Evolutionary conservation across 2,888 invertebrate genomes (phyloP), one percentile per base, ranked within the genome.

Genomic region (Andrena camellia): DNA sequence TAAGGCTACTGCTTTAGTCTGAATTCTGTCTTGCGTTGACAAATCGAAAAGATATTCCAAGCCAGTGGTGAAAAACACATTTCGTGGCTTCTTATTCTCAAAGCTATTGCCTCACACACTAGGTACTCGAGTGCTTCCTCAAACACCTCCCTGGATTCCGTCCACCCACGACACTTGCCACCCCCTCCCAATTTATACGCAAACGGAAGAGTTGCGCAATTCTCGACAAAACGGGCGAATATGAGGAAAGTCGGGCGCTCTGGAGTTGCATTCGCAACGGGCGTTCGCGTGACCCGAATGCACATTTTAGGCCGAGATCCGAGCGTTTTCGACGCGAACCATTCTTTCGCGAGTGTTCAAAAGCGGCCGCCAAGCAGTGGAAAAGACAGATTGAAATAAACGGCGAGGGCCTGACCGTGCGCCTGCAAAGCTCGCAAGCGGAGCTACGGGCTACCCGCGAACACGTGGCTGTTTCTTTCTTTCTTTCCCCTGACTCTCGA

Each of bases 331-430:
- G 66, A 79, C 60, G 69, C 62, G 20, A 66, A 50, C 85, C 73
- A 78, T 86, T 86, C 87, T 81, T 75, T 64, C 70, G 31, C 59
- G 75, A 76, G 79, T 60, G 82, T 54, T 82, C 71, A 74, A 86
- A 86, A 74, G 76, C 82, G 75, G 35, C 81, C 85, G 77, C 73
- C 82, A 76, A 75, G 73, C 76, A 54, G 42, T 60, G 76, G 62
- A 67, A 76, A 85, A 79, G 88, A 81, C 57, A 71, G 78, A 87
- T 86, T 73, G 81, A 87, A 86, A 86, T 87, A 86, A 85, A 86
- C 81, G 88, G 75, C 64, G 57, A 33, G 59, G 23, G 35, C 50
- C 57, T 7, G 50, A 66, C 48, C 80, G 33, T 10, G n/a, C 62
- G 48, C 42, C 42, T 13, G 42, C 42, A 0, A 13, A 42, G 13